Conservation (phyloP, 2,888 invertebrate genomes). For the Oligia latruncula region DNA sequence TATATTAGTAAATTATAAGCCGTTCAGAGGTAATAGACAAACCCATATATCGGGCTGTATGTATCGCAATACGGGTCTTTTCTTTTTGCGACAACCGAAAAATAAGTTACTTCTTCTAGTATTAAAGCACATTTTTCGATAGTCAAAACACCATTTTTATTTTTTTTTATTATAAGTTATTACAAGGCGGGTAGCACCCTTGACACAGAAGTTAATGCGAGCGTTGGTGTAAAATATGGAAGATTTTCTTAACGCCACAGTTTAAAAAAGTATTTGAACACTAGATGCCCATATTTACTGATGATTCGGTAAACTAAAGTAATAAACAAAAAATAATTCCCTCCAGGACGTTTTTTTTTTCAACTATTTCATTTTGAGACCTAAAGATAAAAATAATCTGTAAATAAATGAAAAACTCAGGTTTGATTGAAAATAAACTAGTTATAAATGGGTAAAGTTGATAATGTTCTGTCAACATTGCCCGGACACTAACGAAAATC, state of each 20-base stretch:
- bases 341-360: background rate
- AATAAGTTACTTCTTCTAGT: background rate
- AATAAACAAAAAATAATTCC: conserved; percentile 15
- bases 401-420: conserved; percentile 59
- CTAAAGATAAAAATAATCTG: conserved; percentile 44
- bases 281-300: conserved; percentile 27
- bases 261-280: conserved; percentile 32
- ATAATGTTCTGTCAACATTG: conserved; percentile 35
- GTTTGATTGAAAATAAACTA: conserved; percentile 57
- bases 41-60: background rate
- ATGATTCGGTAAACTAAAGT: conserved; percentile 21
- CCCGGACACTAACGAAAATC: conserved; percentile 8
- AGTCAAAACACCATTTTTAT: background rate
- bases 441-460: conserved; percentile 40
- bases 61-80: background rate
- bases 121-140: conserved; percentile 1
- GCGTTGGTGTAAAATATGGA: conserved; percentile 17
- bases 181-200: background rate
- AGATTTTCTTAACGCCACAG: conserved; percentile 49
- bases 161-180: background rate
- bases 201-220: conserved; percentile 5
- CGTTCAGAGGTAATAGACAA: background rate
- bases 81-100: background rate
- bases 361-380: conserved; percentile 26
- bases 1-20: background rate